These are phyloP conservation scores for Temnothorax curvispinosus DNA, from an alignment of 1,140 invertebrate species.

Conservation along the genomic window DNA sequence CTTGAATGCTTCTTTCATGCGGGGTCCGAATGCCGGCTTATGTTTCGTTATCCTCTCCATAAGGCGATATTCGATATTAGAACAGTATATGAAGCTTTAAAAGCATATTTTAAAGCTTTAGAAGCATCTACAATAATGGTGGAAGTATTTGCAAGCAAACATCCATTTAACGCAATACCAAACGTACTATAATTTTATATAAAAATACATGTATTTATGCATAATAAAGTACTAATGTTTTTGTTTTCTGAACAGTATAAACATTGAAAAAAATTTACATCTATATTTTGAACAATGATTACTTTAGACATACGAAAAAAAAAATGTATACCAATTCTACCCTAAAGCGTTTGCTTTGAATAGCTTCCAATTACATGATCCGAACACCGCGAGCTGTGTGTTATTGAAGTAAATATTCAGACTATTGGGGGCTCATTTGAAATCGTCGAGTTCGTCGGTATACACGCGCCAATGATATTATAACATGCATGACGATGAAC, in stretches of 20 bases:
- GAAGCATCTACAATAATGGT: background rate
- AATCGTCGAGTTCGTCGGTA: slow-evolving; percentile 1
- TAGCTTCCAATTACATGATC: background rate
- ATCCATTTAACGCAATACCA: background rate
- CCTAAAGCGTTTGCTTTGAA: background rate
- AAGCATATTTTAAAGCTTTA: slow-evolving; percentile 20
- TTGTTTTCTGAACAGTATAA: background rate
- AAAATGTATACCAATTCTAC: no score
- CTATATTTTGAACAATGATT: background rate
- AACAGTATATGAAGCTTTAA: background rate
- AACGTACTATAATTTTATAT: background rate
- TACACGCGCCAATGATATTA: slow-evolving; percentile 17
- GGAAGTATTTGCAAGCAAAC: background rate
- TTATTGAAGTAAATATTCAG: background rate
- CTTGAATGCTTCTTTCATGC: slow-evolving; percentile 34
- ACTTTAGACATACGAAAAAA: background rate
- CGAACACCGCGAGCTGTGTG: background rate
- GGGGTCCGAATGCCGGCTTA: background rate
- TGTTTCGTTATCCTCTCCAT: background rate
- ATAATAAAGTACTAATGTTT: background rate
- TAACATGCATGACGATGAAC: slow-evolving; percentile 35
- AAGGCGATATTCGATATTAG: slow-evolving; percentile 8
- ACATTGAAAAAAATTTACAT: background rate
- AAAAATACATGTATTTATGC: background rate
- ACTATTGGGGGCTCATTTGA: background rate